Evolutionary conservation across 2,888 invertebrate genomes (phyloP).

Genomic region (Ichneumoninae sp.): DNA sequence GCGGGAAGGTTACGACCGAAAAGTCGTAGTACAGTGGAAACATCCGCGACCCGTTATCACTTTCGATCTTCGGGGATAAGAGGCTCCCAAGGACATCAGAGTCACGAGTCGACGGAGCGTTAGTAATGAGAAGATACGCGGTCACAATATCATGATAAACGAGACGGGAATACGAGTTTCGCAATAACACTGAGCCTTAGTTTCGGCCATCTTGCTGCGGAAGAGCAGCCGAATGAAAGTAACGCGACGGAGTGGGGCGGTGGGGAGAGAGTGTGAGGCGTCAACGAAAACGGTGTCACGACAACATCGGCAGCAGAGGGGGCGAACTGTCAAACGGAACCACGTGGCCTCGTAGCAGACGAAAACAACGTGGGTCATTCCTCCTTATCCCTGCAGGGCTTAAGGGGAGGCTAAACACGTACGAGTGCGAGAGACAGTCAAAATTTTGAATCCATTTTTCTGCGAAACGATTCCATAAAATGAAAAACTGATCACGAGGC

Average conservation of each 20-base stretch:
- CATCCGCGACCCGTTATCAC: conserved; percentile 52
- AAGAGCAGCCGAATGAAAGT: conserved; percentile 54
- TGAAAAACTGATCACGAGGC: too few species aligned
- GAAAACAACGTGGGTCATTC: conserved; percentile 52
- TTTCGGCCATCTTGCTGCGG: conserved; percentile 62
- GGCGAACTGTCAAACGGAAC: conserved; percentile 73
- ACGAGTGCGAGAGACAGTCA: too few species aligned
- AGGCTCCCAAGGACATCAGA: conserved; percentile 50
- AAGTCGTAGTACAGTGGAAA: conserved; percentile 30
- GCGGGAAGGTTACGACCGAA: conserved; percentile 70
- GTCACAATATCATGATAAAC: conserved; percentile 65
- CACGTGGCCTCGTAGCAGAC: conserved; percentile 75
- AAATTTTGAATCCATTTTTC: too few species aligned
- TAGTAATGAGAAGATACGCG: conserved; percentile 9
- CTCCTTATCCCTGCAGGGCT: background rate
- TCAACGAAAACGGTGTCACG: conserved; percentile 26
- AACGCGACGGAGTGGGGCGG: conserved; percentile 56
- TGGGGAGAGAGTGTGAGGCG: conserved; percentile 44
- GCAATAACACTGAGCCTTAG: conserved; percentile 58
- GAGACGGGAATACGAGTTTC: conserved; percentile 60
- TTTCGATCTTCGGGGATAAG: conserved; percentile 31
- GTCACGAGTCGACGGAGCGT: background rate
- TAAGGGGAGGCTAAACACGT: background rate
- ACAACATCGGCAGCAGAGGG: conserved; percentile 4
- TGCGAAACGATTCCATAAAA: too few species aligned